Conservation (phyloP, 2,797 vertebrate species). For the Artibeus lituratus region DNA sequence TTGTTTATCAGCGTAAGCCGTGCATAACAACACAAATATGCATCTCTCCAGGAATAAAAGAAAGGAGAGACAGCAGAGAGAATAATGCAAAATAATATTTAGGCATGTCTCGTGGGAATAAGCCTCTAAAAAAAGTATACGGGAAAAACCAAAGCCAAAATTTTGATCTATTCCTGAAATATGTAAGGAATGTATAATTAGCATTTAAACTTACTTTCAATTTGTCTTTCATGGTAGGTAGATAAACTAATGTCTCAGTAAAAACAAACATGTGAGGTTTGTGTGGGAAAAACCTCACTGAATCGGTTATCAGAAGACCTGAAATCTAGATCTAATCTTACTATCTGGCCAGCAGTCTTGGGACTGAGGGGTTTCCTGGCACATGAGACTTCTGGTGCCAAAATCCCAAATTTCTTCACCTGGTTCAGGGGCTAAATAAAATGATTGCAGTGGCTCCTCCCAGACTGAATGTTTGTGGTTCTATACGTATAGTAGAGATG, state of each 20-base stretch:
- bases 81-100: conserved; percentile 41
- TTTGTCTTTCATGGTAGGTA: background rate
- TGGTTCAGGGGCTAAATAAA: background rate
- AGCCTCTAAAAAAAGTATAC: background rate
- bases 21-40: conserved; percentile 38
- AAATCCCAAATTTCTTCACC: background rate
- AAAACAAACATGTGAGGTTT: background rate
- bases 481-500: background rate
- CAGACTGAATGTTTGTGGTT: background rate
- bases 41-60: conserved; percentile 59
- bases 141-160: background rate
- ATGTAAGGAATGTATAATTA: background rate
- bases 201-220: background rate
- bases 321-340: background rate
- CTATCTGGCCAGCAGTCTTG: background rate
- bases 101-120: background rate
- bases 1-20: conserved; percentile 62
- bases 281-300: background rate
- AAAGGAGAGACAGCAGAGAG: background rate
- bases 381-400: background rate
- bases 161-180: background rate
- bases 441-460: background rate
- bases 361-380: background rate
- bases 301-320: background rate
- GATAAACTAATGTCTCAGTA: background rate